Percentiles rank a stretch among this genome's conserved stretches.
phyloP scores from a whole-genome alignment of 1,140 invertebrate genomes.

The Aphelenchoides besseyi region DNA sequence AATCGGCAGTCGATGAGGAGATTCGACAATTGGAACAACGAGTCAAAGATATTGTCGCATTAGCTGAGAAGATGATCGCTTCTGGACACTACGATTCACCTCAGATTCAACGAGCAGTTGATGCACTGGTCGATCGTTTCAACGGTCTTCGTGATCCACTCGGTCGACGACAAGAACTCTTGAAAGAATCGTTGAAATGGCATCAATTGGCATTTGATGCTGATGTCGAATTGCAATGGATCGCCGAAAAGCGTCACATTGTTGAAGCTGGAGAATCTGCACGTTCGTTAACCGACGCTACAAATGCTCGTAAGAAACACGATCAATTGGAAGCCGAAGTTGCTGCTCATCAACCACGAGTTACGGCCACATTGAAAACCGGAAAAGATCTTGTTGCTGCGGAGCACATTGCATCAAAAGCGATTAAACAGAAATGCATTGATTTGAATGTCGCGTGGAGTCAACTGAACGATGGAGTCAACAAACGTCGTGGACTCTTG shows the following conservation, averaged over 20 bases:
- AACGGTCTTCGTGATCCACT: slow-evolving; percentile 63
- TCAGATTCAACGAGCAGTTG: slow-evolving; percentile 76
- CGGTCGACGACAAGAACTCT: slow-evolving; percentile 70
- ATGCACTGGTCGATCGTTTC: slow-evolving; percentile 71
- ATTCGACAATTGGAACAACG: slow-evolving; percentile 75
- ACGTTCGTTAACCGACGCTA: slow-evolving; percentile 81
- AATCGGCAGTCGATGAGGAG: slow-evolving; percentile 78
- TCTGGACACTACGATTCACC: slow-evolving; percentile 87
- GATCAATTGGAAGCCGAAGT: slow-evolving; percentile 83
- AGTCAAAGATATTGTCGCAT: slow-evolving; percentile 73
- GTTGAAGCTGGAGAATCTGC: slow-evolving; percentile 72
- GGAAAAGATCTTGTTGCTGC: slow-evolving; percentile 72
- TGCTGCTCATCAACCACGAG: slow-evolving; percentile 75
- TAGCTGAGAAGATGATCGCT: slow-evolving; percentile 81
- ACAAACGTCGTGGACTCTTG: slow-evolving; percentile 38
- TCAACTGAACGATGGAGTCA: slow-evolving; percentile 36
- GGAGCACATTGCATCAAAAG: slow-evolving; percentile 74
- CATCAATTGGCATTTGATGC: slow-evolving; percentile 92
- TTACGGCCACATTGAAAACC: slow-evolving; percentile 75
- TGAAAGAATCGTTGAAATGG: slow-evolving; percentile 81
- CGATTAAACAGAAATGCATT: slow-evolving; percentile 68
- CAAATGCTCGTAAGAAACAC: slow-evolving; percentile 86
- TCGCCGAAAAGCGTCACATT: slow-evolving; percentile 79
- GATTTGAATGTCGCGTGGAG: slow-evolving; percentile 59
- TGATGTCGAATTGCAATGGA: slow-evolving; percentile 90